Evolutionary conservation across 2,797 vertebrate species (phyloP), one percentile per base, ranked within the genome.

Genomic region (Sebastes baramenuke): DNA sequence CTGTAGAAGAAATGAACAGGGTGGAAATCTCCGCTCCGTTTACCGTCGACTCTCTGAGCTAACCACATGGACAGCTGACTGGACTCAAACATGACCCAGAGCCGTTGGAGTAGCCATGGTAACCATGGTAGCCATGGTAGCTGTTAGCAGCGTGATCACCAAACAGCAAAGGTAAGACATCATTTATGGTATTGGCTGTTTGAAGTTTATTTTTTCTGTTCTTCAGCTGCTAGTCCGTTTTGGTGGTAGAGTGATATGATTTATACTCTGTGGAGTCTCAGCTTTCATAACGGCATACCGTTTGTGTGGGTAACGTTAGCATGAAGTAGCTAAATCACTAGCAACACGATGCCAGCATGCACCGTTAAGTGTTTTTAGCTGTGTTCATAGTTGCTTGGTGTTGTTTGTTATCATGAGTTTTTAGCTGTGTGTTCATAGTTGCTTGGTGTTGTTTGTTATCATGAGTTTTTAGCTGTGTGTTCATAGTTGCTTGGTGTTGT

Each of bases 341-440:
- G 54, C 22, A 6, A 13, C 55, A 55, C 6, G 13, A 46, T 46
- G 42, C 16, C 7, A 8, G 42, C 16, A 8, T 18, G 16, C 42
- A 18, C 16, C 42, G 0, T 46, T 16, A 42, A 1, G 6, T 16
- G 10, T 22, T 22, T 22, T 0, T 25, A 25, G 11, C 11, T 12
- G 22, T 56, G 30, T 32, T 32, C 30, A 9, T 32, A 32, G 8
- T 32, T 32, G 30, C 30, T 32, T 32, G 30, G 30, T 32, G 30
- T 32, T 32, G 30, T 32, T 32, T 9, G 30, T 32, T 32, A 9
- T 32, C 30, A 8, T 32, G 30, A 30, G 10, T 34, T 34, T 30
- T 2, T 30, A 30, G 29, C 36, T 36, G 34, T 30, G 30, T 32
- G 52, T 11, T 55, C 54, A 55, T 22, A 24, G 54, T 24, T 24